phyloP scores from a whole-genome alignment of 2,113 vertebrate genomes.

The Fregata magnificens region DNA sequence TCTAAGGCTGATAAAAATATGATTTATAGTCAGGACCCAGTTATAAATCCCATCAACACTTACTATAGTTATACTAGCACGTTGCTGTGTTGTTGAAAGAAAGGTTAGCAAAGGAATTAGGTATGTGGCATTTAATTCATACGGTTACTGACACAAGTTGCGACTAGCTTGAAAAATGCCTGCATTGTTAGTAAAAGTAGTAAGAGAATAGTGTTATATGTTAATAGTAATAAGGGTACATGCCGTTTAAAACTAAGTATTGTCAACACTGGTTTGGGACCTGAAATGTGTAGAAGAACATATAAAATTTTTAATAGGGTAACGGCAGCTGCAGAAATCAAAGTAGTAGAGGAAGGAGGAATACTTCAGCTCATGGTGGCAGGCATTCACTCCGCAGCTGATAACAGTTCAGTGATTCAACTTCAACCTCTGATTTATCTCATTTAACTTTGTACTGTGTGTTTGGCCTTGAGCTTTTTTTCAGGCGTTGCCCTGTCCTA shows the following conservation, averaged over 20 bases:
- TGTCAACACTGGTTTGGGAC: background rate
- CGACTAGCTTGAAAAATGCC: slow-evolving; percentile 14
- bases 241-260: background rate
- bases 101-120: background rate
- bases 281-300: slow-evolving; percentile 3
- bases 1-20: background rate
- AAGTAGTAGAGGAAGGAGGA: slow-evolving; percentile 11
- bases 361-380: background rate
- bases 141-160: background rate
- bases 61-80: background rate
- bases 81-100: background rate
- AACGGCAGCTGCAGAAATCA: slow-evolving; percentile 21
- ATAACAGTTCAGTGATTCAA: slow-evolving; percentile 29
- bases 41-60: slow-evolving; percentile 24
- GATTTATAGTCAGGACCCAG: background rate
- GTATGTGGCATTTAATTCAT: background rate
- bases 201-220: background rate
- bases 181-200: background rate
- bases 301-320: background rate
- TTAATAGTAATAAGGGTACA: background rate
- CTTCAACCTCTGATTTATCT: slow-evolving; percentile 27
- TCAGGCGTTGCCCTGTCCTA: background rate
- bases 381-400: background rate
- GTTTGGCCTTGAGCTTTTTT: background rate
- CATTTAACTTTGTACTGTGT: background rate